Evolutionary conservation across 2,888 invertebrate genomes (phyloP).

Genomic region (Tetrapedia diversipes): DNA sequence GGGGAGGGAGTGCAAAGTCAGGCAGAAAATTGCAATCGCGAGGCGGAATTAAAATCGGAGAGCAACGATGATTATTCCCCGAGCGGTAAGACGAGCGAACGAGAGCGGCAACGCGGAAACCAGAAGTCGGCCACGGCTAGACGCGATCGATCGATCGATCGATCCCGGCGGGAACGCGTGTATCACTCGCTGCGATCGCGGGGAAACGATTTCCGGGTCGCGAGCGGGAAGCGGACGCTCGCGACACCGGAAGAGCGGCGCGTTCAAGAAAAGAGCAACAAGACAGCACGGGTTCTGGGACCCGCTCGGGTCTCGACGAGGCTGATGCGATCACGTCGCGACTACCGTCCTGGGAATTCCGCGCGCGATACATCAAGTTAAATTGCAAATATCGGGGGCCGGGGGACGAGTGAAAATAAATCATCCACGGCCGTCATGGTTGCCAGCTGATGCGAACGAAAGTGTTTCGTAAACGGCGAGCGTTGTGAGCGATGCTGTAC

Average conservation of each 20-base stretch:
- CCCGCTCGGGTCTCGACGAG: slow-evolving; percentile 35
- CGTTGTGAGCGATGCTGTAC: too few species aligned
- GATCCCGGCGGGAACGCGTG: slow-evolving; percentile 41
- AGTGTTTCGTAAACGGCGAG: not conserved
- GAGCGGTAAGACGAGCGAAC: too few species aligned
- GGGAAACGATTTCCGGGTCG: slow-evolving; percentile 41
- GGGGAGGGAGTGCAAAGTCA: not conserved
- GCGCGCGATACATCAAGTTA: slow-evolving; percentile 59
- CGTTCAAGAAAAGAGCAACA: slow-evolving; percentile 19
- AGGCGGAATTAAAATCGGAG: slow-evolving; percentile 21
- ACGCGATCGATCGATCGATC: slow-evolving; percentile 46
- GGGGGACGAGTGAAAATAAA: slow-evolving; percentile 56
- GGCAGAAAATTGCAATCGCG: slow-evolving; percentile 9
- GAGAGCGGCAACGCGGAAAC: slow-evolving; percentile 13
- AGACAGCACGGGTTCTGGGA: not conserved
- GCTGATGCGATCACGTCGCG: slow-evolving; percentile 45
- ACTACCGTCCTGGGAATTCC: slow-evolving; percentile 46
- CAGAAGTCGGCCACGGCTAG: not conserved
- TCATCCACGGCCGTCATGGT: slow-evolving; percentile 36
- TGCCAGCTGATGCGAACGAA: too few species aligned
- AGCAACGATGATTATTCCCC: slow-evolving; percentile 16
- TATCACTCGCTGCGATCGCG: slow-evolving; percentile 43
- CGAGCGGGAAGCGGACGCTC: slow-evolving; percentile 23
- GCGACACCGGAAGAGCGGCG: slow-evolving; percentile 17
- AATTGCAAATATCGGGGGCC: slow-evolving; percentile 60